phyloP scores from a whole-genome alignment of 2,797 vertebrate genomes.

The Orestias chungarensis region DNA sequence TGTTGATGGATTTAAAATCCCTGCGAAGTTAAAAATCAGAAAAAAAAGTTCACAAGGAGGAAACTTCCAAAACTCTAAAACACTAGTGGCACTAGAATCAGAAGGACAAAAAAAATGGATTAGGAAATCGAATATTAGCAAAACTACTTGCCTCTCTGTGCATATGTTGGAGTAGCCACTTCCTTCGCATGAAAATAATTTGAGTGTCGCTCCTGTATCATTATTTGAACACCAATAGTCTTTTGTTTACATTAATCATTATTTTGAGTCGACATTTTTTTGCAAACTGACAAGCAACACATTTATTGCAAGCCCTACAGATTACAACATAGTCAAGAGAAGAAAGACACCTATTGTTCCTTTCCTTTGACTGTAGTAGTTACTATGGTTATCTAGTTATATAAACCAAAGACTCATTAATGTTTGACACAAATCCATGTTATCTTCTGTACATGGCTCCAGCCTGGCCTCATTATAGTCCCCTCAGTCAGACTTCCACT shows the following conservation, averaged over 20 bases:
- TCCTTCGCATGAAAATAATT: background rate
- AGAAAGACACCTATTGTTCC: slow-evolving; percentile 43
- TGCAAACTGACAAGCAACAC: too few relatives aligned
- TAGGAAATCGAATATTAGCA: background rate
- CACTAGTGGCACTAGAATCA: background rate
- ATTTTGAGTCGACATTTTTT: too few relatives aligned
- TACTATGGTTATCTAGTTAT: slow-evolving; percentile 40
- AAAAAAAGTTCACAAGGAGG: background rate
- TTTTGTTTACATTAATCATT: background rate
- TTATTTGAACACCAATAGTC: background rate
- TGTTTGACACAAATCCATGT: slow-evolving; percentile 52
- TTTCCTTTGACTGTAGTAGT: slow-evolving; percentile 28
- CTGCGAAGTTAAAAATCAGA: background rate
- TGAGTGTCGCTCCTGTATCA: too few relatives aligned
- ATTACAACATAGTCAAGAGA: slow-evolving; percentile 15
- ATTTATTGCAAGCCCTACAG: slow-evolving; percentile 15
- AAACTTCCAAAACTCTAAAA: background rate
- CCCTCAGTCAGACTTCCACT: slow-evolving; percentile 8
- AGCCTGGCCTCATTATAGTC: slow-evolving; percentile 31
- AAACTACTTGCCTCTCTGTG: background rate
- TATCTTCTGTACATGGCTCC: slow-evolving; percentile 39
- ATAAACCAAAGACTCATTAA: slow-evolving; percentile 59
- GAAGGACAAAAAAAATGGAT: background rate
- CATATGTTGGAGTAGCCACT: background rate
- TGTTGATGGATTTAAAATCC: background rate